Evolutionary conservation across 2,888 invertebrate genomes (phyloP), one percentile per base, ranked within the genome.

Genomic region (Germaria angustata): DNA sequence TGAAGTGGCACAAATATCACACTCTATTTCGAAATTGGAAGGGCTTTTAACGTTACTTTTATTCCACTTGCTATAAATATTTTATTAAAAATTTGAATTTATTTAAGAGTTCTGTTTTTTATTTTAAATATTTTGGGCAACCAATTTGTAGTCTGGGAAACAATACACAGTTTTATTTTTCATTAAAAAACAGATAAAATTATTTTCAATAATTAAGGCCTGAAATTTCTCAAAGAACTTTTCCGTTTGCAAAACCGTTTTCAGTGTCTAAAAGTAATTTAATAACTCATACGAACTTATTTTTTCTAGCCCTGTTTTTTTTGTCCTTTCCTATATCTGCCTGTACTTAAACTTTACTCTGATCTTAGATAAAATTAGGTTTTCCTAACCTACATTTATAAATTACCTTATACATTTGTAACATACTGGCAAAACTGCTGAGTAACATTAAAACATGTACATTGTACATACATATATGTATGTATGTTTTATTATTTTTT

Each of bases 341-440:
- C 39, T 68, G 15, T 68, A 22, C 39, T 46, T 59, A 73, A 63
- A 55, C 28, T 41, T 17, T 32, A 51, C 34, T 77, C 41, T 77
- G 51, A 77, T 77, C 53, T 71, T 36, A 75, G 82, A 82, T 75
- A 75, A 82, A 55, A 82, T 82, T 32, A 79, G 82, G 75, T 79
- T 82, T 82, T 75, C 65, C 75, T 82, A 82, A 82, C 79, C 82
- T 79, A 82, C 34, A 79, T 82, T 82, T 79, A 61, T 79, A 82
- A 75, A 78, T 82, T 82, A 78, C 63, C 69, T 78, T 51, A 80
- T 41, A 57, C 20, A 57, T 51, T 59, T n/a, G n/a, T n/a, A n/a
- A 51, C 22, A 61, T 41, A 34, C n/a, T 32, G 15, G 28, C 39
- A 51, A 39, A 41, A 24, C 32, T 53, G 51, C 15, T 11, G 53